A percentile compares a stretch with the other conserved stretches of the same genome.
Conservation (phyloP, 2,797 vertebrate genomes). For the Ptychadena robeensis region DNA sequence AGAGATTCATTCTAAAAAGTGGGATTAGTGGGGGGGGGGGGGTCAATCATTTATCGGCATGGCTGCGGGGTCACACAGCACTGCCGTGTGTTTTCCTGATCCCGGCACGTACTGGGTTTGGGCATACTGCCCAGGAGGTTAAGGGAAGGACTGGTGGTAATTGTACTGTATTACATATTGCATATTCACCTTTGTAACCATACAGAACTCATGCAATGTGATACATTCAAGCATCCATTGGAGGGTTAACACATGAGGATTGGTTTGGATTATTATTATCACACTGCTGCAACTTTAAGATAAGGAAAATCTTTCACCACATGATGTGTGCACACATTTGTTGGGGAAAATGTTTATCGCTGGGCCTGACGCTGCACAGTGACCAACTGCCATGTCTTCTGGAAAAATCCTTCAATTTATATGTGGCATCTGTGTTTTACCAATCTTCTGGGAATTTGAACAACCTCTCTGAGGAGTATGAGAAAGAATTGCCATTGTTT, state of each 20-base stretch:
- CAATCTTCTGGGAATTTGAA: neutral
- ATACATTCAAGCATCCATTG: neutral
- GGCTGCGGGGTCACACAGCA: no score
- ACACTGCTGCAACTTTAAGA: neutral
- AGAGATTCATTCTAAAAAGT: no score
- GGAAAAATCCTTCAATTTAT: neutral
- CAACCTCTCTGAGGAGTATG: neutral
- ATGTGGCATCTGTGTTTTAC: neutral
- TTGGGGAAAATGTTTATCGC: neutral
- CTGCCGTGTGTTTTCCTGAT: no score
- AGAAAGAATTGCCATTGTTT: neutral
- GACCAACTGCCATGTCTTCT: neutral
- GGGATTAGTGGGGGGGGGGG: no score
- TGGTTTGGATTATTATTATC: no score
- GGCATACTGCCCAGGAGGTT: no score
- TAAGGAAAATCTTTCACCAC: neutral
- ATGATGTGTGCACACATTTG: no score
- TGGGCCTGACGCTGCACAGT: no score
- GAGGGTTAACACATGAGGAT: neutral
- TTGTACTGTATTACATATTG: neutral
- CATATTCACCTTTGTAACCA: neutral
- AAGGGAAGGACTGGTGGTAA: no score
- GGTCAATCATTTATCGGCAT: no score
- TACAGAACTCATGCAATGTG: neutral
- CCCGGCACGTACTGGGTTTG: no score